Base-by-base conservation (phyloP, 2,113 vertebrate genomes). In the Carollia perspicillata region DNA sequence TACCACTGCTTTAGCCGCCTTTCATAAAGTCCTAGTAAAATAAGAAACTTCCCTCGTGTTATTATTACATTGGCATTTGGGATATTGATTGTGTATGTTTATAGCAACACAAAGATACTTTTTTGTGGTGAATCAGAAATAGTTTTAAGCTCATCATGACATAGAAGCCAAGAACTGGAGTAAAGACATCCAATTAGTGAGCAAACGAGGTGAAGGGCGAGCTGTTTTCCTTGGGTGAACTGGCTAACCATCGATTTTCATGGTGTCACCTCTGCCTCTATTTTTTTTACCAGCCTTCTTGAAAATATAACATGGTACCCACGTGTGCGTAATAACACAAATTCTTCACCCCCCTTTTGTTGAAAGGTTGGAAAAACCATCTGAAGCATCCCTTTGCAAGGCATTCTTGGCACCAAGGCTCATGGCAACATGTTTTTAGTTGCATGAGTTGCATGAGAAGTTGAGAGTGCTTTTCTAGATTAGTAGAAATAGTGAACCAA, bases 111-210 rank as follows among this genome's bases (percentile, higher is more conserved):
- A 87, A 63, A 75, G 74, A 69, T 81, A 47, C n/a, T 81, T 90
- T 78, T 72, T 23, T 84, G 89, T 14, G 53, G 18, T 81, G 20
- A 93, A 74, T 90, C 55, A 42, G 93, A 93, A 94, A 75, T 60
- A 75, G 60, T 28, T 84, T 94, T 55, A 77, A 92, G 44, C 7
- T 28, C 51, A 44, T 40, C 96, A 81, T 66, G 65, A 42, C 9
- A 75, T 12, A 44, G 74, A 87, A 75, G 60, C 7, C 9, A 71
- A 81, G n/a, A 85, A 86, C 74, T 26, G 18, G 22, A 33, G 3
- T 55, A 55, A 72, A 89, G 33, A 71, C 9, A 47, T 84, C 75
- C 87, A 63, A 47, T 74, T 72, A 88, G 28, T 47, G 51, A 69
- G 10, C 28, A 30, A 68, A 65, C 28, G 42, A 80, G 35, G 17